A percentile compares a stretch with the other conserved stretches of the same genome.
Evolutionary conservation across 2,888 invertebrate species (phyloP).

Genomic region (Parnassius mnemosyne): DNA sequence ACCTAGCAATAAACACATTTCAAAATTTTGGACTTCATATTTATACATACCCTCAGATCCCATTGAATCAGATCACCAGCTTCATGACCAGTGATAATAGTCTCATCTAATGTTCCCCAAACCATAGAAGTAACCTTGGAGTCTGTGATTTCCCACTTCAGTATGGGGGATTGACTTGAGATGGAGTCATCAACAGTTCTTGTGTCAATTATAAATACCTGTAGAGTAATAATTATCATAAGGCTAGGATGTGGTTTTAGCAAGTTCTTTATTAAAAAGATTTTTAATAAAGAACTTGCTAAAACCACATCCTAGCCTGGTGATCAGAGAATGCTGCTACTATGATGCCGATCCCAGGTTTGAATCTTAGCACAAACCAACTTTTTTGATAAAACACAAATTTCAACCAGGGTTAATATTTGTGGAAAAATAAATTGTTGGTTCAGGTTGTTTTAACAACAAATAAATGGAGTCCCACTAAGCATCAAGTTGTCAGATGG

Average conservation of each 20-base stretch:
- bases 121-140: conserved; percentile 94
- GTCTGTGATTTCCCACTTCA: conserved; percentile 89
- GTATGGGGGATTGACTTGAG: conserved; percentile 85
- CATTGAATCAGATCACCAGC: conserved; percentile 95
- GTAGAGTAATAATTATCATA: conserved; percentile 11
- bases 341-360: neutral
- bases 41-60: conserved; percentile 88
- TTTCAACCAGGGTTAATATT: too few relatives aligned
- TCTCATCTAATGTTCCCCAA: conserved; percentile 97
- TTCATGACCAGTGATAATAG: conserved; percentile 95
- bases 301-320: neutral
- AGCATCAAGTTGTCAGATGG: too few relatives aligned
- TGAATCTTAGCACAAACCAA: too few relatives aligned
- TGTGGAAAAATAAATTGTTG: too few relatives aligned
- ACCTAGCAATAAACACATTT: too few relatives aligned
- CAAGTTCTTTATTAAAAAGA: too few relatives aligned
- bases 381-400: too few relatives aligned
- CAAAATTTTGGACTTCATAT: neutral
- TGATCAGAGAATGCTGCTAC: neutral
- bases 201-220: conserved; percentile 91
- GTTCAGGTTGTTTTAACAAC: too few relatives aligned
- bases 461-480: too few relatives aligned
- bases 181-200: conserved; percentile 87
- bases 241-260: too few relatives aligned
- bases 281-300: too few relatives aligned